Percentiles rank a stretch among this genome's conserved stretches.
Evolutionary conservation across 2,888 invertebrate genomes (phyloP).

Genomic region (Ptilodon capucinus): DNA sequence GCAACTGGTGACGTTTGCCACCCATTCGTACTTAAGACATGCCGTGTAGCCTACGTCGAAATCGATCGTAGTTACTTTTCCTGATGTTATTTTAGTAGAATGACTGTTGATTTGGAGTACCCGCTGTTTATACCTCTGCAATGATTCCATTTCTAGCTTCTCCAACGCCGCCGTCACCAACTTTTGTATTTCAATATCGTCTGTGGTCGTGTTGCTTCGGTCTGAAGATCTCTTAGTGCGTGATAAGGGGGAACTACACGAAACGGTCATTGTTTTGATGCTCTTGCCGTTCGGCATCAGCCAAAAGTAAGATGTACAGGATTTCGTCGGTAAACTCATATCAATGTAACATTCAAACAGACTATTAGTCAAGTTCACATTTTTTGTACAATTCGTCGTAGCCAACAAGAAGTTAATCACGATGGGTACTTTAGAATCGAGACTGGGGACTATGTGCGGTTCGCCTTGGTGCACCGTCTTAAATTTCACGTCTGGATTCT

Average conservation of each 20-base stretch:
- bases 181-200: conserved; percentile 50
- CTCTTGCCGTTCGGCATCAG: conserved; percentile 44
- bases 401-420: conserved; percentile 51
- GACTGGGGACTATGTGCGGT: conserved; percentile 54
- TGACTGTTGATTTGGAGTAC: conserved; percentile 60
- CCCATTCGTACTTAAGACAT: conserved; percentile 69
- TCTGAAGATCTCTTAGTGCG: conserved; percentile 46
- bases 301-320: conserved; percentile 55
- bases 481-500: conserved; percentile 36
- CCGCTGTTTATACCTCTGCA: conserved; percentile 63
- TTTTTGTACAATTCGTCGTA: conserved; percentile 60
- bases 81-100: conserved; percentile 58
- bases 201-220: conserved; percentile 38
- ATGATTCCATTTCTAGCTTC: conserved; percentile 63
- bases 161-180: conserved; percentile 57
- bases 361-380: conserved; percentile 33
- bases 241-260: conserved; percentile 5
- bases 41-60: conserved; percentile 71
- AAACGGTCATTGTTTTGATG: conserved; percentile 42
- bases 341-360: conserved; percentile 46
- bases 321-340: conserved; percentile 34
- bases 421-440: conserved; percentile 49
- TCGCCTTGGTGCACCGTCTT: conserved; percentile 59
- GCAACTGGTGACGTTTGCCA: conserved; percentile 59
- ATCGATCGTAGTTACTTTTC: conserved; percentile 62